Conservation (phyloP, 2,888 invertebrate species). For the Papilio elwesi region DNA sequence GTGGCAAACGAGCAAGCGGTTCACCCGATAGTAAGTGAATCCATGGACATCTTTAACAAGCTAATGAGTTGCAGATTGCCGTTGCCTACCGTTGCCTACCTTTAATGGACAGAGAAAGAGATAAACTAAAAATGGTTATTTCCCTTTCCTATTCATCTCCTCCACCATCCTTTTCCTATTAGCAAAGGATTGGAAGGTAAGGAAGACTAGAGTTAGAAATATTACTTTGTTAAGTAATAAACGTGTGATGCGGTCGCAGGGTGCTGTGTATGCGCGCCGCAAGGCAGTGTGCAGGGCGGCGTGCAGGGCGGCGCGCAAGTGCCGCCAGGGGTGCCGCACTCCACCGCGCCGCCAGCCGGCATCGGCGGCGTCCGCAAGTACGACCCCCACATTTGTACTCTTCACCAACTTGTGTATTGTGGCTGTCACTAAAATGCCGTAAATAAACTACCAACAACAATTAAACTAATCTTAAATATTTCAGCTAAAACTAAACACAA, state of each 20-base stretch:
- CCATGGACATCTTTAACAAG: too few relatives aligned
- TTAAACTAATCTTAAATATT: slow-evolving; percentile 10
- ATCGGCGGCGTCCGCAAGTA: slow-evolving; percentile 86
- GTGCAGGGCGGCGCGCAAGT: slow-evolving; percentile 81
- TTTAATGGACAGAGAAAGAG: too few relatives aligned
- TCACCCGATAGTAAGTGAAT: too few relatives aligned
- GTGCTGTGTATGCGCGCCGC: slow-evolving; percentile 84
- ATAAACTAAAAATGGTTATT: too few relatives aligned
- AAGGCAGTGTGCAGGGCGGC: slow-evolving; percentile 84
- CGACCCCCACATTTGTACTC: slow-evolving; percentile 43
- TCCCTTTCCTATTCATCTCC: too few relatives aligned
- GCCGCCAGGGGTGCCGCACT: slow-evolving; percentile 79
- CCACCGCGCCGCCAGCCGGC: slow-evolving; percentile 81
- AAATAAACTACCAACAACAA: slow-evolving; percentile 21
- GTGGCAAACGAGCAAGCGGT: too few relatives aligned
- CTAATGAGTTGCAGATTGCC: too few relatives aligned
- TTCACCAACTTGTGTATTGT: slow-evolving; percentile 30
- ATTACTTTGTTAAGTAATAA: neutral
- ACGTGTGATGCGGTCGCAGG: slow-evolving; percentile 59
- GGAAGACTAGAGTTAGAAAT: neutral
- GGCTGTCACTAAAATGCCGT: slow-evolving; percentile 37
- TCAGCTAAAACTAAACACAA: slow-evolving; percentile 4
- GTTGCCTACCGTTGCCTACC: too few relatives aligned
- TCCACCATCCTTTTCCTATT: too few relatives aligned
- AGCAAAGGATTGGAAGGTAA: too few relatives aligned